A percentile compares a stretch with the other conserved stretches of the same genome.
Conservation (phyloP, 2,888 invertebrate genomes). For the Leptinotarsa tumamoca region DNA sequence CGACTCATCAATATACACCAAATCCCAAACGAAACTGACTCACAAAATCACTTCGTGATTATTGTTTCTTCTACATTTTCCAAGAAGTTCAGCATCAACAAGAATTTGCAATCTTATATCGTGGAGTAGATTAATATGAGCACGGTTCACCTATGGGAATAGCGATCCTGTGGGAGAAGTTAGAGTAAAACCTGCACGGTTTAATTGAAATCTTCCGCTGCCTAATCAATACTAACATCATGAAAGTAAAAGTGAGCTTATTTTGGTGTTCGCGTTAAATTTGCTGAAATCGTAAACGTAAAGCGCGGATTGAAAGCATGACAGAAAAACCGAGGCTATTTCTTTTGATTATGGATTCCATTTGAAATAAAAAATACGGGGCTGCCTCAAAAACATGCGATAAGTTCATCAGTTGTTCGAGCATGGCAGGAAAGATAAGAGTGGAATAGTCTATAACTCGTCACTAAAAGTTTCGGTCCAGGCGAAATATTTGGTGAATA, state of each 20-base stretch:
- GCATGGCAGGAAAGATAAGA: no score
- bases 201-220: constrained; percentile 42
- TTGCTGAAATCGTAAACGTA: neutral
- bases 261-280: constrained; percentile 27
- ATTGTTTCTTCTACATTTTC: neutral
- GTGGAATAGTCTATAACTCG: no score
- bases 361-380: no score
- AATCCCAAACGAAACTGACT: neutral
- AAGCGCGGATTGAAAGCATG: neutral
- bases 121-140: constrained; percentile 38
- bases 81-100: neutral
- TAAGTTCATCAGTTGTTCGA: no score
- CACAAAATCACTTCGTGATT: constrained; percentile 2
- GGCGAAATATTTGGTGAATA: no score
- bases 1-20: neutral
- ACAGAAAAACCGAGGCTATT: neutral
- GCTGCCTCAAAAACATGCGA: no score
- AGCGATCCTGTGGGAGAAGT: constrained; percentile 34
- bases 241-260: constrained; percentile 34
- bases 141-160: constrained; percentile 33
- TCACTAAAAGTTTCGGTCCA: no score
- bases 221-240: constrained; percentile 35
- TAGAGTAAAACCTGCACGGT: constrained; percentile 34
- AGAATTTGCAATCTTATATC: constrained; percentile 6
- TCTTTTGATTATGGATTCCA: no score